These are phyloP conservation scores for Gadopsis marmoratus DNA, from an alignment of 2,797 vertebrate species.

Conservation along the genomic window DNA sequence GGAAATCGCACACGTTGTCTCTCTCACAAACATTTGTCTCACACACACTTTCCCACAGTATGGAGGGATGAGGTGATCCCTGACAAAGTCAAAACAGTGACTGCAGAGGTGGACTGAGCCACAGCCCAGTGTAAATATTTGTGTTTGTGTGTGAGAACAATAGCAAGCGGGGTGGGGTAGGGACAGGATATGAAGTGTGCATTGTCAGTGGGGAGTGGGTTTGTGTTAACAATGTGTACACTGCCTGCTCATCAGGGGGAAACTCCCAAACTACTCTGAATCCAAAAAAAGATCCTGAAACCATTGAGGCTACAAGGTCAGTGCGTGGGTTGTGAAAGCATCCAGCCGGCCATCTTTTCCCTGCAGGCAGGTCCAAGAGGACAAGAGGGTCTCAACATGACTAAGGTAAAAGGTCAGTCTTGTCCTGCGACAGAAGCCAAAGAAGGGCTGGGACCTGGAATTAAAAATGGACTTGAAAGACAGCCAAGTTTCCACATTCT, in stretches of 20 bases:
- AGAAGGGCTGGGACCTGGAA: conserved; percentile 40
- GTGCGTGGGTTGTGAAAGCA: conserved; percentile 43
- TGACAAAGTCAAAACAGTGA: conserved; percentile 14
- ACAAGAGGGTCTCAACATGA: conserved; percentile 18
- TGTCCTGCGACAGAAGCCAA: conserved; percentile 33
- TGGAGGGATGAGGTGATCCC: conserved; percentile 16
- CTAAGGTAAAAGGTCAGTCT: conserved; percentile 49
- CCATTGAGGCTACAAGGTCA: conserved; percentile 43
- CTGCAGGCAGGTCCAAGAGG: conserved; percentile 19
- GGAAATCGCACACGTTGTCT: conserved; percentile 16
- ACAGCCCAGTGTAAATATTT: conserved; percentile 32
- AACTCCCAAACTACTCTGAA: conserved; percentile 17
- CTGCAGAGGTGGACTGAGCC: conserved; percentile 20
- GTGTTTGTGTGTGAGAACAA: conserved; percentile 66
- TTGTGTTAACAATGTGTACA: conserved; percentile 42
- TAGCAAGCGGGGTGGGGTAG: conserved; percentile 54
- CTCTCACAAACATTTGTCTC: not conserved
- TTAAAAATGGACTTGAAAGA: conserved; percentile 55
- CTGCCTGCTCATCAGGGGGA: conserved; percentile 40
- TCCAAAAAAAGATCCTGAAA: conserved; percentile 47
- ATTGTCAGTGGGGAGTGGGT: conserved; percentile 31
- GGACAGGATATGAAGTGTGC: conserved; percentile 61
- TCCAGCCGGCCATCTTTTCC: conserved; percentile 21
- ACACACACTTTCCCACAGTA: conserved; percentile 2
- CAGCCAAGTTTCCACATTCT: conserved; percentile 62